Evolutionary conservation across 2,888 invertebrate genomes (phyloP), one percentile per base, ranked within the genome.

Genomic region (Lasioglossum oenotherae): DNA sequence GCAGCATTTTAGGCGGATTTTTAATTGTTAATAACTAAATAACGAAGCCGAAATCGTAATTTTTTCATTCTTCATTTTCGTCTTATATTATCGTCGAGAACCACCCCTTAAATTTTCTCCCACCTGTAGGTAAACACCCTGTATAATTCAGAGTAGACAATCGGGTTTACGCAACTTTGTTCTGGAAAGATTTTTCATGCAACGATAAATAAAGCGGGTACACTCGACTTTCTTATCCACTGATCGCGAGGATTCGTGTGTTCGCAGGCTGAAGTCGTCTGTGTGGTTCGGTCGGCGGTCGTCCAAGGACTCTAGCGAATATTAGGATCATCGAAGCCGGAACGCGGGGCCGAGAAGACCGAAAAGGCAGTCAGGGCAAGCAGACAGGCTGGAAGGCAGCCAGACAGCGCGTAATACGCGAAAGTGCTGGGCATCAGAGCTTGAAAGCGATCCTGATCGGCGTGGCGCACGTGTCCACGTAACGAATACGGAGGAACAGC

Each of bases 401-500:
- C 64, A 31, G 31, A 64, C 19, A 31, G 31, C 60, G n/a, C 60
- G 64, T 31, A 64, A 31, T 31, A 80, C 31, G 74, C 27, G 57
- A 79, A 80, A 27, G 74, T n/a, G 74, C 64, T 72, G 83, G 77
- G 75, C 72, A 82, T 72, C 69, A 49, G 14, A 38, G 73, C 49
- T 41, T 49, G 57, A 73, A 67, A 74, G 41, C 14, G 73, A 75
- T 80, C 73, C 31, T 73, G 79, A 82, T 86, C 75, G 72, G 73
- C 35, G 35, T 10, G 38, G 77, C 77, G 86, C 87, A 86, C 87
- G 82, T 86, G 86, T 87, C 46, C 74, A 74, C 60, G 80, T 71
- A 73, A 78, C 73, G 81, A 73, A 35, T 49, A 80, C 77, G 78
- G 71, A 35, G 64, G 71, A 57, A 80, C 75, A 73, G 85, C 78